A percentile compares a stretch with the other conserved stretches of the same genome.
Evolutionary conservation across 2,888 invertebrate genomes (phyloP).

Genomic region (Coelopa pilipes): DNA sequence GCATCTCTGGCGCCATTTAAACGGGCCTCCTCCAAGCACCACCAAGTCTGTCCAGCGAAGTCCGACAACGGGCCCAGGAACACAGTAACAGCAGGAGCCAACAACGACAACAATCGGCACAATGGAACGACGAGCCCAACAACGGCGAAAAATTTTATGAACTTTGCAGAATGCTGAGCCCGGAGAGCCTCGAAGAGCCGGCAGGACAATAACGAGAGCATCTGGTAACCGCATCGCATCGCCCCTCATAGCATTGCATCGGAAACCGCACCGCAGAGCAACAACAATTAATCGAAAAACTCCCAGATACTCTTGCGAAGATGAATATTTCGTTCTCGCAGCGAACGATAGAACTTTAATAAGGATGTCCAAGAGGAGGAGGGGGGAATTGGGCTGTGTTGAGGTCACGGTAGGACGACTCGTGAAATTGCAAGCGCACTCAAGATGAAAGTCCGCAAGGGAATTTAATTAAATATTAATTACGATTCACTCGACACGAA

Average conservation of each 20-base stretch:
- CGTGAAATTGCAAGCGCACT: no score
- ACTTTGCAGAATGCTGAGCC: constrained; percentile 19
- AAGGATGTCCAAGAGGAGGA: no score
- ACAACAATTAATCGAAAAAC: constrained; percentile 13
- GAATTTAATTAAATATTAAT: no score
- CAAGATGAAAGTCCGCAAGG: no score
- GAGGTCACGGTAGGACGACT: no score
- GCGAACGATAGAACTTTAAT: no score
- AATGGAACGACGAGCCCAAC: no score
- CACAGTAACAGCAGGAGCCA: background rate
- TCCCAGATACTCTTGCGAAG: background rate
- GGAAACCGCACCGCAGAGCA: background rate
- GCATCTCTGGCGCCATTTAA: constrained; percentile 39
- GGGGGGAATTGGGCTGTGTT: no score
- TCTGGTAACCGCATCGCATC: background rate
- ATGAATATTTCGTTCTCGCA: no score
- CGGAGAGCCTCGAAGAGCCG: constrained; percentile 8
- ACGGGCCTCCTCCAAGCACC: constrained; percentile 39
- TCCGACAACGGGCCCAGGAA: constrained; percentile 1
- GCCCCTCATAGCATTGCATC: background rate
- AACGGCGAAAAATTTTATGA: constrained; percentile 16
- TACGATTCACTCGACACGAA: no score
- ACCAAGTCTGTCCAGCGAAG: constrained; percentile 38
- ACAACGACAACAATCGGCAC: constrained; percentile 16
- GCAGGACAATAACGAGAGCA: background rate